A percentile compares a stretch with the other conserved stretches of the same genome.
phyloP scores from a whole-genome alignment of 2,797 vertebrate species.

The Oryzias sinensis region DNA sequence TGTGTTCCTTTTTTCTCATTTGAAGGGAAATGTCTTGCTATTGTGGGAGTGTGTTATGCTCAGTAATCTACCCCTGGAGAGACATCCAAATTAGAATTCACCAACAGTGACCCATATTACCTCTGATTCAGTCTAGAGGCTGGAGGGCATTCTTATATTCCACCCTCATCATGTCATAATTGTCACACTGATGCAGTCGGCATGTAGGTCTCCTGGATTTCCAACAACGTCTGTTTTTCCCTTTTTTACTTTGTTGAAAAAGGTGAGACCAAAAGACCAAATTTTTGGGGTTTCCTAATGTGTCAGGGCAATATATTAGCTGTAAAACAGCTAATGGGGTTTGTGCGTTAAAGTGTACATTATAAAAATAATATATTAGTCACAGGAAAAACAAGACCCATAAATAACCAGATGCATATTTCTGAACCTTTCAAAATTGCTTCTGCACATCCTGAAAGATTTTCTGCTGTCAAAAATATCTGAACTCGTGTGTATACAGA shows the following conservation, averaged over 20 bases:
- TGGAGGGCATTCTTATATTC: constrained; percentile 47
- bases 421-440: no score
- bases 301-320: no score
- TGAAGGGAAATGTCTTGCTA: constrained; percentile 38
- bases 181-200: constrained; percentile 34
- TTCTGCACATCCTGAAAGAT: no score
- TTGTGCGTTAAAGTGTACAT: no score
- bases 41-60: constrained; percentile 45
- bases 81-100: constrained; percentile 70
- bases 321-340: no score
- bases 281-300: not conserved
- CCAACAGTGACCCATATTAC: constrained; percentile 69
- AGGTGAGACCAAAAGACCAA: not conserved
- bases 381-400: no score
- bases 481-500: no score
- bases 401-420: no score
- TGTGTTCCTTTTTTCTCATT: constrained; percentile 53
- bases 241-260: not conserved
- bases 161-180: constrained; percentile 29
- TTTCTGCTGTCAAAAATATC: no score
- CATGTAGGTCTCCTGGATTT: constrained; percentile 19
- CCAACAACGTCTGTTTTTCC: not conserved
- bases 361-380: no score
- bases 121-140: constrained; percentile 61
- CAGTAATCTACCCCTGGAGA: constrained; percentile 67